These are phyloP conservation scores for Litocranius walleri DNA, from an alignment of 2,113 vertebrate genomes.

Conservation along the genomic window DNA sequence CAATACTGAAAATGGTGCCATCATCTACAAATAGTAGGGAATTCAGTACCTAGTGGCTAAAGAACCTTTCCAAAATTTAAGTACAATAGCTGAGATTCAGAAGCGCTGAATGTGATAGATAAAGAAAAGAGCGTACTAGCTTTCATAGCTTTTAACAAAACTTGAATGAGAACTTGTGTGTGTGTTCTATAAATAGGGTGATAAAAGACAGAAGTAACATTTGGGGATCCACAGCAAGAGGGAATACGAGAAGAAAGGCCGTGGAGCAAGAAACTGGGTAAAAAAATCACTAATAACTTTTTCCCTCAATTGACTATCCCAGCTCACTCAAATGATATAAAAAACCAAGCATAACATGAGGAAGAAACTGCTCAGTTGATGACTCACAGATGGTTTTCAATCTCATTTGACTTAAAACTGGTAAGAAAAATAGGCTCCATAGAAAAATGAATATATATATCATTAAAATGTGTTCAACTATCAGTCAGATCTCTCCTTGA, in stretches of 20 bases:
- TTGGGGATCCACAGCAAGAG: background rate
- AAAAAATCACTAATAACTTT: background rate
- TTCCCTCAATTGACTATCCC: background rate
- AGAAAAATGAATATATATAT: background rate
- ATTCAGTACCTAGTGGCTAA: background rate
- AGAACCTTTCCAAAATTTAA: background rate
- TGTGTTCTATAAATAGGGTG: background rate
- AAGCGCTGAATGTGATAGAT: background rate
- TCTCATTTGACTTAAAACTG: slow-evolving; percentile 20
- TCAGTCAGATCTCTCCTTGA: background rate
- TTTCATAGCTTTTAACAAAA: background rate
- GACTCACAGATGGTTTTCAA: background rate
- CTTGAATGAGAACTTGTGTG: background rate
- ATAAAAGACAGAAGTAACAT: background rate
- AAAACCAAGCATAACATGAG: background rate
- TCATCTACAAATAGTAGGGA: background rate
- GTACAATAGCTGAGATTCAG: background rate
- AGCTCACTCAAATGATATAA: background rate
- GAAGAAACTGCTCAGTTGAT: background rate
- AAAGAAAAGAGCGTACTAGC: background rate
- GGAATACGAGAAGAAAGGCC: background rate
- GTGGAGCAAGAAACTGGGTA: background rate
- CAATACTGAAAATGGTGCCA: background rate
- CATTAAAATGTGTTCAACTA: background rate
- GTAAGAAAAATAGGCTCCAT: background rate